Conservation (phyloP, 2,113 vertebrate genomes). For the Oxyruncus cristatus region DNA sequence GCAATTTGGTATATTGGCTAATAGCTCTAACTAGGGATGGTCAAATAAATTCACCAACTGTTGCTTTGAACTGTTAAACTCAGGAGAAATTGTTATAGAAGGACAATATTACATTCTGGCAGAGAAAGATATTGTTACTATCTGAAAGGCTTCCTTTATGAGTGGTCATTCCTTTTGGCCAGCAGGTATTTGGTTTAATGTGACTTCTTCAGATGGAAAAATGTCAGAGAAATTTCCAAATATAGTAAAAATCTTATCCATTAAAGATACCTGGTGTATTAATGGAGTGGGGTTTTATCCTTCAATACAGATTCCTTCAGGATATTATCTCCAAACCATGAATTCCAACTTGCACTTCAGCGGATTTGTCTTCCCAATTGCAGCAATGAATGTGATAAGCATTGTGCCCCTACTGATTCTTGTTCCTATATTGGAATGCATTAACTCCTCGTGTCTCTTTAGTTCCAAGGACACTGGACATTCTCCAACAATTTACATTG, state of each 20-base stretch:
- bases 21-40: not conserved
- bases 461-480: constrained; percentile 61
- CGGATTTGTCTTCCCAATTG: constrained; percentile 83
- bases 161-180: not conserved
- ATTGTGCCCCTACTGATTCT: constrained; percentile 84
- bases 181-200: not conserved
- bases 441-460: constrained; percentile 72
- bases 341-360: constrained; percentile 86
- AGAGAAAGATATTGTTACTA: not conserved
- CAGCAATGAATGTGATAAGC: constrained; percentile 87
- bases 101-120: not conserved
- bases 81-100: not conserved
- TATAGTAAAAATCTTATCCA: not conserved
- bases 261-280: not conserved
- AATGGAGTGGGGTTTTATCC: not conserved
- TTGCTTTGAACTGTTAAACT: not conserved
- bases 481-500: constrained; percentile 78
- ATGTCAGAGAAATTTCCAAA: not conserved
- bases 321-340: constrained; percentile 93
- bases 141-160: not conserved
- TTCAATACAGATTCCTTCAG: constrained; percentile 84
- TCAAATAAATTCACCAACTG: not conserved
- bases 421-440: constrained; percentile 81
- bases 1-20: not conserved
- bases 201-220: not conserved